phyloP scores from a whole-genome alignment of 2,113 vertebrate genomes.

The Pycnonotus jocosus region DNA sequence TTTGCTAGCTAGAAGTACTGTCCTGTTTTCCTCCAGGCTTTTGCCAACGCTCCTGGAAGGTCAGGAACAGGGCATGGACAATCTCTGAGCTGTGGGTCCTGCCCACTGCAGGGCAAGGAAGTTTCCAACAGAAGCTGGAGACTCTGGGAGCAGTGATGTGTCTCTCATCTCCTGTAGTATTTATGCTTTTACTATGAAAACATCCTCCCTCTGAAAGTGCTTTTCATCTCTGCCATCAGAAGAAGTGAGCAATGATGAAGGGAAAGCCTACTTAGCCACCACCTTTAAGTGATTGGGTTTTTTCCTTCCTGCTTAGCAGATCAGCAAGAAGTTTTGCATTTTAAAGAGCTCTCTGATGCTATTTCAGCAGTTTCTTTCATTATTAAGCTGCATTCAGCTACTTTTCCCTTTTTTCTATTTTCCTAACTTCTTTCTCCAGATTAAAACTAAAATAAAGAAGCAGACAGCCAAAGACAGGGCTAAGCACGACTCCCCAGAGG shows the following conservation, averaged over 20 bases:
- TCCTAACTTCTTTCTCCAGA: background rate
- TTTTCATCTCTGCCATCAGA: conserved; percentile 28
- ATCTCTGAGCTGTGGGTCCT: background rate
- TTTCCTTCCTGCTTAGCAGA: background rate
- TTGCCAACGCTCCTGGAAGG: background rate
- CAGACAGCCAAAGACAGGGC: background rate
- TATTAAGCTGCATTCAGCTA: background rate
- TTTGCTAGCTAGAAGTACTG: background rate
- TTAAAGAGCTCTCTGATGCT: conserved; percentile 26
- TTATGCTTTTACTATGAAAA: conserved; percentile 4
- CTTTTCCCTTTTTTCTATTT: background rate
- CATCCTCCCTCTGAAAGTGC: background rate
- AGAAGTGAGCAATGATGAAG: conserved; percentile 20
- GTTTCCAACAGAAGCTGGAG: background rate
- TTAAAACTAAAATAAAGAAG: background rate
- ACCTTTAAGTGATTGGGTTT: background rate
- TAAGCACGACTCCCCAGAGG: background rate
- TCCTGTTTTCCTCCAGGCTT: background rate
- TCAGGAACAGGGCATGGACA: background rate
- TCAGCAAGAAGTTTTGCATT: conserved; percentile 11
- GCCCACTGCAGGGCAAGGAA: background rate
- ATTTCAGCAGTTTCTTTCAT: conserved; percentile 49
- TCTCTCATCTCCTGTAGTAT: background rate
- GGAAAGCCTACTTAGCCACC: background rate
- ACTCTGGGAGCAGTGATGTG: background rate